Evolutionary conservation across 92 coral and sea anemone genomes (phyloP).

Genomic region (Umimayanthus kanabou): DNA sequence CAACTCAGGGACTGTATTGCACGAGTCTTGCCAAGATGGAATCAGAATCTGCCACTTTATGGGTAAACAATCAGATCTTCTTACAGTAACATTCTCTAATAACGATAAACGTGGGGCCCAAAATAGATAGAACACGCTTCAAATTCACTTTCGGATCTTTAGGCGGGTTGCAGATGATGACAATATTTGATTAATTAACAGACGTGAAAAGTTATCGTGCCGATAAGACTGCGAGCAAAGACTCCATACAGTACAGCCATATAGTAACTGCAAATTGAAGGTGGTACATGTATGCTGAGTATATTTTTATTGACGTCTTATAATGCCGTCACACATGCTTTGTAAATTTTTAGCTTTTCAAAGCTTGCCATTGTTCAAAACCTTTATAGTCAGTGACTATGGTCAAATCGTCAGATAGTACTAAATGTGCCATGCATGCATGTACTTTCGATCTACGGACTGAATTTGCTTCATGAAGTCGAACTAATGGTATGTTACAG

Average conservation of each 20-base stretch:
- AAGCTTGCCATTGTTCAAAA: neutral
- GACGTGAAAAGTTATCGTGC: too few relatives aligned
- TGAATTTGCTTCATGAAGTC: neutral
- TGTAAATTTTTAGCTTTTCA: neutral
- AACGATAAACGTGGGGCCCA: too few relatives aligned
- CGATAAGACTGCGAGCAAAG: too few relatives aligned
- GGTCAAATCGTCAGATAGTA: neutral
- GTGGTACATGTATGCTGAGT: too few relatives aligned
- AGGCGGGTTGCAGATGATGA: too few relatives aligned
- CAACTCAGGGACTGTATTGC: constrained; percentile 66
- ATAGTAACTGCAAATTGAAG: too few relatives aligned
- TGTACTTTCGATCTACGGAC: neutral
- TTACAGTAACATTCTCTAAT: too few relatives aligned
- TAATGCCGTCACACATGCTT: neutral
- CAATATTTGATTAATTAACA: too few relatives aligned
- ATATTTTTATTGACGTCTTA: too few relatives aligned
- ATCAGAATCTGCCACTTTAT: constrained; percentile 27
- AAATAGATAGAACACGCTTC: too few relatives aligned
- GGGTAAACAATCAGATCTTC: constrained; percentile 1
- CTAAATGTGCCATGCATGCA: neutral
- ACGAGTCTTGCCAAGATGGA: constrained; percentile 72
- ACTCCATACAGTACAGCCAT: too few relatives aligned
- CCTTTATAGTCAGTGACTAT: neutral
- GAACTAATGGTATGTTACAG: neutral
- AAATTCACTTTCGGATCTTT: too few relatives aligned